phyloP scores from a whole-genome alignment of 2,113 vertebrate species.

The Pygoscelis adeliae region DNA sequence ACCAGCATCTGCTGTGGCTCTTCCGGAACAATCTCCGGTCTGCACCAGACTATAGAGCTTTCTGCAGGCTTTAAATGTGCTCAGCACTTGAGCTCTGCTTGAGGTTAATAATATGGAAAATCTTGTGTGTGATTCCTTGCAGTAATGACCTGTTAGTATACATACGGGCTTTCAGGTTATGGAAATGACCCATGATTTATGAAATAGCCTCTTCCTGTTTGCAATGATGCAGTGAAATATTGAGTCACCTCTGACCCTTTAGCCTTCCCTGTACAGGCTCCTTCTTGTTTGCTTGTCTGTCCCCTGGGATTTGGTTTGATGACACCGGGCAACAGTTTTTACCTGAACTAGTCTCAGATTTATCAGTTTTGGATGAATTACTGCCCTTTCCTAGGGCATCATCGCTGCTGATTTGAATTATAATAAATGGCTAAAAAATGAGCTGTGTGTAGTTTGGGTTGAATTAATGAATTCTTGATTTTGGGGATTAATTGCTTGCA shows the following conservation, averaged over 20 bases:
- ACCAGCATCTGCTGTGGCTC: neutral
- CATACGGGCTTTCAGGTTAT: neutral
- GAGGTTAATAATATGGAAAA: neutral
- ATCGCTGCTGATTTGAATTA: neutral
- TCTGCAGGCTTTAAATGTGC: neutral
- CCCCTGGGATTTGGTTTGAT: neutral
- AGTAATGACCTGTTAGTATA: neutral
- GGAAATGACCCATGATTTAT: slow-evolving; percentile 6
- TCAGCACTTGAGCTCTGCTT: neutral
- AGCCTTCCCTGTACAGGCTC: neutral
- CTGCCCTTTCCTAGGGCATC: neutral
- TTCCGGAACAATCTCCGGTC: neutral
- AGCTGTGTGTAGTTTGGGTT: neutral
- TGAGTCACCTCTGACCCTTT: neutral
- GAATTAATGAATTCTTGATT: neutral
- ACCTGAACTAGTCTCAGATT: neutral
- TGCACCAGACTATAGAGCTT: neutral
- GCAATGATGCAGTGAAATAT: neutral
- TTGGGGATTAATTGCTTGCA: neutral
- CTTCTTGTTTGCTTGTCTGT: neutral
- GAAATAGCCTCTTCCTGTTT: slow-evolving; percentile 36
- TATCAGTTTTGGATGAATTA: neutral
- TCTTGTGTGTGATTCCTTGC: neutral
- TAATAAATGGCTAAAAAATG: neutral
- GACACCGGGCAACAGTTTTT: neutral